Evolutionary conservation across 2,888 invertebrate genomes (phyloP), one percentile per base, ranked within the genome.

Genomic region (Melieria picta): DNA sequence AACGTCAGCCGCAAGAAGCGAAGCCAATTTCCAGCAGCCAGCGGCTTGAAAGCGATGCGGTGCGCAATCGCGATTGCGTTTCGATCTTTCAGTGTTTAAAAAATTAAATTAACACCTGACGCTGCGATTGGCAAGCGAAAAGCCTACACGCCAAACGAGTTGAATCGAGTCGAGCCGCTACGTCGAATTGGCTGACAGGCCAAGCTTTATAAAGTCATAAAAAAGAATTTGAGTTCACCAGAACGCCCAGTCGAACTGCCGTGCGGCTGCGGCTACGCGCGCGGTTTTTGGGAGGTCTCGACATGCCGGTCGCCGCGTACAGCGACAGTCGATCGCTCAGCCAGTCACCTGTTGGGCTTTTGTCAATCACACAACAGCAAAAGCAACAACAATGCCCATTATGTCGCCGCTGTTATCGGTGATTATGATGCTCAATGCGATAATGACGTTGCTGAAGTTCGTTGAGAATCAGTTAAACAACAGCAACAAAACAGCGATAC

Each of bases 321-420:
- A 30, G 30, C 30, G 30, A 30, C 30, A 30, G 30, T 30, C 30
- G 30, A 30, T 30, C 30, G 30, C 30, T 30, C 30, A 30, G 30
- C 30, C 30, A 30, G 30, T 30, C 30, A 30, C 30, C 30, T 30
- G 30, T 30, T 30, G 30, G 30, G 30, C 30, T 30, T 30, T 30
- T 30, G 30, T 30, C 30, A 30, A 30, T 30, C 48, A 67, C 16
- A 58, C 57, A 57, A 58, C 58, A 42, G 30, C 30, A 16, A 16
- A 1, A 16, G 16, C 16, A 50, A 43, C 9, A 65, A 50, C 52
- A 9, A 60, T 52, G 61, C 60, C 61, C 60, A 67, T 67, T 58
- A 67, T 67, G 67, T 61, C 61, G 60, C 57, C 45, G 16, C 52
- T 61, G 61, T 61, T 61, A 58, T 45, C 61, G 61, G 30, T 67